Evolutionary conservation across 92 coral and sea anemone species (phyloP).

Genomic region (Desmophyllum pertusum): DNA sequence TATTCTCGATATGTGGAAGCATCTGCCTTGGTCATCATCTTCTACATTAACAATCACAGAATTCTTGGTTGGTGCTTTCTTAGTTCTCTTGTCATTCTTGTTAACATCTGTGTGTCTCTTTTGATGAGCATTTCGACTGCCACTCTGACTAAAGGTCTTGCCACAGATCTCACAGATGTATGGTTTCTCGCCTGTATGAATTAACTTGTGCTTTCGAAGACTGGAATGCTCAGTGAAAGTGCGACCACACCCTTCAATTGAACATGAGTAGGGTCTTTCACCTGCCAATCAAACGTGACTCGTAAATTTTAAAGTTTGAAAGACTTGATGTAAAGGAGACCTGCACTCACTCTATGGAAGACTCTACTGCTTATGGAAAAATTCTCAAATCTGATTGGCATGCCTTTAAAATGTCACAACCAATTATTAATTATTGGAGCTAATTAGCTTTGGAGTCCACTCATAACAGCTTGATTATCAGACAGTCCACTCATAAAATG

Average conservation of each 20-base stretch:
- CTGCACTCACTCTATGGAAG: too few relatives aligned
- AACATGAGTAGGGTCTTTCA: conserved; percentile 80
- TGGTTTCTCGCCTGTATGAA: conserved; percentile 92
- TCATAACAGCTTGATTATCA: too few relatives aligned
- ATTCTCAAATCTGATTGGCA: too few relatives aligned
- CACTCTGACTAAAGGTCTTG: conserved; percentile 89
- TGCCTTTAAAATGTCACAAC: too few relatives aligned
- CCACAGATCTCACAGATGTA: conserved; percentile 81
- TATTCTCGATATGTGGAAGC: conserved; percentile 50
- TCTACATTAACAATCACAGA: conserved; percentile 42
- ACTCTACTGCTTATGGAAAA: too few relatives aligned
- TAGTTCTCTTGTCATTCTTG: conserved; percentile 15
- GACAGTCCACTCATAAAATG: too few relatives aligned
- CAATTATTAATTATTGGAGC: too few relatives aligned
- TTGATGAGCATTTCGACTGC: conserved; percentile 88
- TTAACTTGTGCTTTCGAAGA: conserved; percentile 85
- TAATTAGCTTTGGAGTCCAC: too few relatives aligned
- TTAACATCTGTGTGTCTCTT: conserved; percentile 57
- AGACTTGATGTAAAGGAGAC: neutral
- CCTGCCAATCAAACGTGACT: conserved; percentile 43
- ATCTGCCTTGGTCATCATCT: conserved; percentile 48
- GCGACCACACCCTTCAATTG: conserved; percentile 75
- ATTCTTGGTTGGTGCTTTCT: conserved; percentile 33
- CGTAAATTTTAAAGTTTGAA: neutral
- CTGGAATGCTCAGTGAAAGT: conserved; percentile 92